A percentile compares a stretch with the other conserved stretches of the same genome.
phyloP scores from a whole-genome alignment of 1,140 invertebrate species.

The Nymphalis io region DNA sequence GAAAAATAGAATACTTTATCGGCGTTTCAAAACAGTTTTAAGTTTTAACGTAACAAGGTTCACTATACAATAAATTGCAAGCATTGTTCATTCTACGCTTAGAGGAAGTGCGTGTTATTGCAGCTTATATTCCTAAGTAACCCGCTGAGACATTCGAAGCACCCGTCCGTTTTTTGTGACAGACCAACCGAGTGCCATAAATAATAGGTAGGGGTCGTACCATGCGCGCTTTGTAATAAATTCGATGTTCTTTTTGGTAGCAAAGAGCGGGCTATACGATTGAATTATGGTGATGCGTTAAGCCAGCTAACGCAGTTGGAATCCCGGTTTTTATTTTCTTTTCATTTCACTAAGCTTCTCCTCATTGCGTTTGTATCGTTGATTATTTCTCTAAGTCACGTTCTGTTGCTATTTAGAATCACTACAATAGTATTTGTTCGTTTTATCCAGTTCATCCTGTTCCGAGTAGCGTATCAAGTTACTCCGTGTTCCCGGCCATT shows the following conservation, averaged over 20 bases:
- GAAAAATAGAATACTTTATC: constrained; percentile 38
- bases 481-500: constrained; percentile 67
- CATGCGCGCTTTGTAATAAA: constrained; percentile 76
- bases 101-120: constrained; percentile 78
- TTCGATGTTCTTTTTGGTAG: constrained; percentile 79
- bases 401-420: constrained; percentile 55
- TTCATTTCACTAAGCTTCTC: constrained; percentile 64
- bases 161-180: constrained; percentile 79
- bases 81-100: constrained; percentile 52
- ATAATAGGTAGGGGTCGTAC: constrained; percentile 78
- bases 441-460: constrained; percentile 61
- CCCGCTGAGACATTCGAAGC: constrained; percentile 77
- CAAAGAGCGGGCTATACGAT: constrained; percentile 67
- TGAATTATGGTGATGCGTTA: constrained; percentile 79
- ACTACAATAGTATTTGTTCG: constrained; percentile 65
- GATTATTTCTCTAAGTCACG: constrained; percentile 60
- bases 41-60: constrained; percentile 49
- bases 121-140: constrained; percentile 75
- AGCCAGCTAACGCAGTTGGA: constrained; percentile 70
- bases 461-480: constrained; percentile 64
- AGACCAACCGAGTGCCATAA: constrained; percentile 79
- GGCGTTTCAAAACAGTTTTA: constrained; percentile 50
- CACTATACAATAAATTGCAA: constrained; percentile 45
- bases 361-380: constrained; percentile 58
- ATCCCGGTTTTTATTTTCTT: constrained; percentile 71